A percentile compares a stretch with the other conserved stretches of the same genome.
These are phyloP conservation scores for Apis laboriosa DNA, from an alignment of 1,140 invertebrate species.

Conservation along the genomic window DNA sequence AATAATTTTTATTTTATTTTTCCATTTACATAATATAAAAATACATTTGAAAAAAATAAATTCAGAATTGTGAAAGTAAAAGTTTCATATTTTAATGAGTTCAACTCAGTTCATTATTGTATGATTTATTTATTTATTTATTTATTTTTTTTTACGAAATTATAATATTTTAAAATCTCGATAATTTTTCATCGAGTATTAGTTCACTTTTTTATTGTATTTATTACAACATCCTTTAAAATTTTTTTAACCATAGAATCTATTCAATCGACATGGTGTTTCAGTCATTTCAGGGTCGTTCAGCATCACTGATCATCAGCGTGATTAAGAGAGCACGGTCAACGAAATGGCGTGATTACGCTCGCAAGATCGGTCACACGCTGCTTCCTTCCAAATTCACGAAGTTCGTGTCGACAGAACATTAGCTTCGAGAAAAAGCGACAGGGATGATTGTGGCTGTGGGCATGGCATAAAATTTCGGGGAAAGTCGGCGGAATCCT, in stretches of 20 bases:
- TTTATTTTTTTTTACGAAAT: too few relatives aligned
- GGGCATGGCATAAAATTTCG: constrained; percentile 45
- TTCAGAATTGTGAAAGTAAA: too few relatives aligned
- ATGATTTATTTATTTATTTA: too few relatives aligned
- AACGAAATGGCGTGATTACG: constrained; percentile 23
- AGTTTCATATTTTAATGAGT: too few relatives aligned
- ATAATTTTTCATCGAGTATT: too few relatives aligned
- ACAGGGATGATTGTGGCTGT: constrained; percentile 4
- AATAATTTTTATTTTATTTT: too few relatives aligned
- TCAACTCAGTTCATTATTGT: too few relatives aligned
- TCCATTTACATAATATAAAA: too few relatives aligned
- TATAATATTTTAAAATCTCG: too few relatives aligned
- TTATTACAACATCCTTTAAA: neutral
- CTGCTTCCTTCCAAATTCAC: constrained; percentile 48
- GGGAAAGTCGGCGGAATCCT: constrained; percentile 53
- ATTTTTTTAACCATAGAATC: neutral
- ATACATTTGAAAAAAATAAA: too few relatives aligned
- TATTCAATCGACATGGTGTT: neutral
- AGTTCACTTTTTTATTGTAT: too few relatives aligned
- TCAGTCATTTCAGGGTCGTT: neutral
- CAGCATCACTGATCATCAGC: neutral
- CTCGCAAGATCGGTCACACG: constrained; percentile 39
- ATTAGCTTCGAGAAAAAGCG: constrained; percentile 45
- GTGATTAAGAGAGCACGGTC: constrained; percentile 36
- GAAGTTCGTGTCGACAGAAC: constrained; percentile 54